Evolutionary conservation across 2,888 invertebrate species (phyloP).

Genomic region (Pristionchus fissidentatus): DNA sequence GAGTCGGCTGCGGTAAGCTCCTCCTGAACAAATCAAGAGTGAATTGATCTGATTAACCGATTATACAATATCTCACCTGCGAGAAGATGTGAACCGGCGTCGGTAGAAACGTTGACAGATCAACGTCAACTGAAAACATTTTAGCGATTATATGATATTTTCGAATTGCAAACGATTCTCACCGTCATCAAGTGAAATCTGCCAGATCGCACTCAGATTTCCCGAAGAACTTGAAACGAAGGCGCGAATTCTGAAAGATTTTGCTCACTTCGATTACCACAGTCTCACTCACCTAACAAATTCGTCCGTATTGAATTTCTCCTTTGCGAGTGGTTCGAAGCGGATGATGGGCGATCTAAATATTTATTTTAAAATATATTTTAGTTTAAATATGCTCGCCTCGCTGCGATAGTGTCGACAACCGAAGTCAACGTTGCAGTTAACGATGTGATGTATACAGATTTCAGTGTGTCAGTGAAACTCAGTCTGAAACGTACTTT

Average conservation of each 20-base stretch:
- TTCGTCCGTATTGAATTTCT: conserved; percentile 29
- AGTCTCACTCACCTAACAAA: conserved; percentile 4
- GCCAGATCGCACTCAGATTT: conserved; percentile 11
- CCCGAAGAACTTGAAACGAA: conserved; percentile 33
- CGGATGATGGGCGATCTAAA: conserved; percentile 22
- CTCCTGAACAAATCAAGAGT: neutral
- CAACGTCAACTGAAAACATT: conserved; percentile 20
- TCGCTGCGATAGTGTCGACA: conserved; percentile 17
- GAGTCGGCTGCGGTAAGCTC: neutral
- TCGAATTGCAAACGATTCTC: neutral
- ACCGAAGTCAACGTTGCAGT: neutral
- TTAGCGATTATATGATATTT: neutral
- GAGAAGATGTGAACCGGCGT: conserved; percentile 17
- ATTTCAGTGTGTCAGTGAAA: conserved; percentile 3
- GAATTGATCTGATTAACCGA: neutral
- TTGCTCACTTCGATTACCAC: too few species aligned
- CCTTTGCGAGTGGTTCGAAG: neutral
- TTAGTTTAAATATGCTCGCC: neutral
- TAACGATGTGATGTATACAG: neutral
- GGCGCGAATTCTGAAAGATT: conserved; percentile 25
- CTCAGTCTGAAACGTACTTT: neutral
- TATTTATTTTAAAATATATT: neutral
- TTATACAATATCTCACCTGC: neutral
- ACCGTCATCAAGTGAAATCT: conserved; percentile 25
- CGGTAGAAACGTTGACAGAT: neutral